Base-by-base conservation (phyloP, 2,888 invertebrate genomes). In the Ptychoptera albimana region DNA sequence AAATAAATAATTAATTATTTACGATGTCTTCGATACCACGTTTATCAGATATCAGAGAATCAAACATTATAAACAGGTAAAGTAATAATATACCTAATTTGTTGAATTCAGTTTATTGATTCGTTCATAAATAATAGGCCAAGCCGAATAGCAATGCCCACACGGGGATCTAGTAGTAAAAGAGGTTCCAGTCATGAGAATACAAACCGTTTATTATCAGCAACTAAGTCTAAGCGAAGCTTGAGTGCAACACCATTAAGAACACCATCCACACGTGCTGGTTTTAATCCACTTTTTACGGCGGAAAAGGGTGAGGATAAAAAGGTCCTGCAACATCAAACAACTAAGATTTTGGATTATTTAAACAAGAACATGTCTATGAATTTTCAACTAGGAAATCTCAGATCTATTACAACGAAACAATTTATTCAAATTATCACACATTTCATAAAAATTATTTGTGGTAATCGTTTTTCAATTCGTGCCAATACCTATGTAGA, bases 341-440 rank as follows among this genome's bases (percentile, higher is more conserved):
- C 58, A 0, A 53, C 52, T 13, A 50, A 51, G 11, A 56, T 64
- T 14, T 54, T 54, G 0, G 61, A 61, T 8, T 58, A 61, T 43
- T 49, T 64, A 2, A 46, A 50, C 12, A 15, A 30, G 6, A 37
- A 50, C 11, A 43, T 16, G 0, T 59, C 61, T 1, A 59, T 59
- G 35, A 53, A 23, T 23, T 23, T 57, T 2, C 47, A 44, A 2
- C 52, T 54, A 2, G 55, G 53, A 8, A 48, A 55, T 1, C 46
- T 65, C 2, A 59, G 60, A 23, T 56, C 61, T 39, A 61, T 65
- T 57, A 60, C 63, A 1, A 60, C 57, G 8, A 64, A 63, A 41
- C 64, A 65, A 37, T 65, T 65, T 44, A 55, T 63, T 5, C 52
- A 46, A 7, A 55, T 64, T 13, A 50, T 62, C 0, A 58, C 60